phyloP scores from a whole-genome alignment of 2,797 vertebrate genomes.

The Pseudopleuronectes americanus region DNA sequence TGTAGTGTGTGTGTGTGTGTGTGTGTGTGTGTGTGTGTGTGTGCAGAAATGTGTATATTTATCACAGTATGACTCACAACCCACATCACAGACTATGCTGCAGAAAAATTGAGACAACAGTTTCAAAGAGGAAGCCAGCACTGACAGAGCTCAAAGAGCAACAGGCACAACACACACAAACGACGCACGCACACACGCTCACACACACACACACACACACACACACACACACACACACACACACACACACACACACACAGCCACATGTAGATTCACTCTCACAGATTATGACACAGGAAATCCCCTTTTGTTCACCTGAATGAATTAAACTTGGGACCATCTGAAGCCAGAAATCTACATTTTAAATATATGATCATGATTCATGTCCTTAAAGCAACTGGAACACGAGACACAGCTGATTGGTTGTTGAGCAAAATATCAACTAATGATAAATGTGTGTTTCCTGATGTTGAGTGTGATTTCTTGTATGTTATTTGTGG shows the following conservation, averaged over 20 bases:
- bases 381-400: constrained; percentile 5
- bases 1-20: constrained; percentile 50
- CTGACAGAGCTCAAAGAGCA: constrained; percentile 74
- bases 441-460: background rate
- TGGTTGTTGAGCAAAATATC: background rate
- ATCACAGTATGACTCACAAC: constrained; percentile 80
- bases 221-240: constrained; percentile 13
- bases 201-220: constrained; percentile 6
- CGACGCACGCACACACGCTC: constrained; percentile 5
- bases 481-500: background rate
- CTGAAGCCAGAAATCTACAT: constrained; percentile 31
- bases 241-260: constrained; percentile 14
- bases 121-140: constrained; percentile 82
- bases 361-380: background rate
- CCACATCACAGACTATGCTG: constrained; percentile 79
- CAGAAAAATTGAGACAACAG: constrained; percentile 78
- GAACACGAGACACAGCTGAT: background rate
- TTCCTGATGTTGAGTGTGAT: background rate
- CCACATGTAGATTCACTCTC: constrained; percentile 8
- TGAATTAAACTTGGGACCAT: constrained; percentile 53
- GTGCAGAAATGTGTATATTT: constrained; percentile 73
- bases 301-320: constrained; percentile 69
- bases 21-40: constrained; percentile 39
- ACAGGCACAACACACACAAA: constrained; percentile 52
- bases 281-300: constrained; percentile 61